Conservation (phyloP, 2,113 vertebrate genomes). For the Alosa alosa region DNA sequence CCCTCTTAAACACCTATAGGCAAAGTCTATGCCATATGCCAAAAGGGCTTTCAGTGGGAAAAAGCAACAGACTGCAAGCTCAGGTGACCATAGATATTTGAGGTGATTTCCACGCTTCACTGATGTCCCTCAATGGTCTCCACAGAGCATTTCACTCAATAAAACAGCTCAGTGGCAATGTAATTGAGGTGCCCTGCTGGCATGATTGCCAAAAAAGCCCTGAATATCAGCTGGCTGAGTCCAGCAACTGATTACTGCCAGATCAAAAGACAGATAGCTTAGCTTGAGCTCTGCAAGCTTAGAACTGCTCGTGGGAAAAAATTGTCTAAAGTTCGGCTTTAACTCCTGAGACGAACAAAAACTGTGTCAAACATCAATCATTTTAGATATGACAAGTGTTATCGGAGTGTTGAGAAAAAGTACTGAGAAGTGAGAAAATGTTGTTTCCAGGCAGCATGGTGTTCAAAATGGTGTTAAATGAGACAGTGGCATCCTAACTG, state of each 20-base stretch:
- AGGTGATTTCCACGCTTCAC: constrained; percentile 10
- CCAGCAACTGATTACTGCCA: constrained; percentile 6
- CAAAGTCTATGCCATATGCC: not conserved
- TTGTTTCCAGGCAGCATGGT: not conserved
- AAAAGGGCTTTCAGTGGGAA: not conserved
- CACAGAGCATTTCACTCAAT: constrained; percentile 7
- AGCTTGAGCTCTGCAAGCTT: not conserved
- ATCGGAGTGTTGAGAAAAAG: not conserved
- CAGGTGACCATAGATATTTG: not conserved
- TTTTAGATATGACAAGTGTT: not conserved
- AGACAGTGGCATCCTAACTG: not conserved
- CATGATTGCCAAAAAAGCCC: constrained; percentile 15
- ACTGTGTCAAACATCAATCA: constrained; percentile 5
- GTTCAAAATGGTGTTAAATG: not conserved
- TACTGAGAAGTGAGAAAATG: not conserved
- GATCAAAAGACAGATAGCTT: not conserved
- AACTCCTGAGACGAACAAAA: not conserved
- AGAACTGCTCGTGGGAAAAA: not conserved
- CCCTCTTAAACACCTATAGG: not conserved
- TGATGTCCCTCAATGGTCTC: constrained; percentile 26
- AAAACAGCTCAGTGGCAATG: constrained; percentile 14
- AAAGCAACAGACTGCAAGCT: not conserved
- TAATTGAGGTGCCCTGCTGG: constrained; percentile 25
- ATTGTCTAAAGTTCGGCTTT: not conserved
- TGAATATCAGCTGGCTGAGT: constrained; percentile 17